phyloP scores from a whole-genome alignment of 2,113 vertebrate genomes.

The Takifugu flavidus region DNA sequence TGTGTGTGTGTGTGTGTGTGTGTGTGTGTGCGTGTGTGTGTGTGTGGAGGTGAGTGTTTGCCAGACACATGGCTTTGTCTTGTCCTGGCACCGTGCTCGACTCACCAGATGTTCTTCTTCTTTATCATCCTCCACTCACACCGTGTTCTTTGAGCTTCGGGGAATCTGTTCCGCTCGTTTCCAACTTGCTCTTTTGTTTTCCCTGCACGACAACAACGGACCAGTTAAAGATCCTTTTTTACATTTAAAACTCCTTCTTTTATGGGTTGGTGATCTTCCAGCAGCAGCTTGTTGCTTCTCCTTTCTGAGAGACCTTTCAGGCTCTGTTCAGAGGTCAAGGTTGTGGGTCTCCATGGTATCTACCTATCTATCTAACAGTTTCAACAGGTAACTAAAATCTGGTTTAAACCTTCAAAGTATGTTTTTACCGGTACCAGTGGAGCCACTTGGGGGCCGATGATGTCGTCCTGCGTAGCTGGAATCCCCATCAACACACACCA shows the following conservation, averaged over 20 bases:
- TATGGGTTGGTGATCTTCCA: constrained; percentile 6
- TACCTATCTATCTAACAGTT: not conserved
- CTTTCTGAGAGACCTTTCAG: too few relatives aligned
- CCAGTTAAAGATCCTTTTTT: constrained; percentile 23
- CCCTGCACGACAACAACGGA: constrained; percentile 27
- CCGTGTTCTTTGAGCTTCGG: constrained; percentile 69
- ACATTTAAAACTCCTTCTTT: not conserved
- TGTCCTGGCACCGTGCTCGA: constrained; percentile 73
- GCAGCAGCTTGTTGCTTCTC: constrained; percentile 3
- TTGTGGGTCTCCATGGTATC: not conserved
- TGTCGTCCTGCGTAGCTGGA: too few relatives aligned
- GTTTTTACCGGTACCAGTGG: not conserved
- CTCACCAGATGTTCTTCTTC: constrained; percentile 79
- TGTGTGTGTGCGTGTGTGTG: constrained; percentile 45
- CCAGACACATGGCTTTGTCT: constrained; percentile 78
- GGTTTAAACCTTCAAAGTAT: not conserved
- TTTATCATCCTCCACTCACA: constrained; percentile 75
- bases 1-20: constrained; percentile 26
- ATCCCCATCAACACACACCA: too few relatives aligned
- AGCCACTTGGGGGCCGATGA: not conserved
- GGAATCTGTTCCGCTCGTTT: constrained; percentile 58
- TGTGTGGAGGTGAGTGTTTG: constrained; percentile 48
- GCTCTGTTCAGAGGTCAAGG: not conserved
- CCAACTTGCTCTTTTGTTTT: constrained; percentile 59
- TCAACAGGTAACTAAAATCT: not conserved